Evolutionary conservation across 2,888 invertebrate species (phyloP), one percentile per base, ranked within the genome.

Genomic region (Drosophila setosimentum): DNA sequence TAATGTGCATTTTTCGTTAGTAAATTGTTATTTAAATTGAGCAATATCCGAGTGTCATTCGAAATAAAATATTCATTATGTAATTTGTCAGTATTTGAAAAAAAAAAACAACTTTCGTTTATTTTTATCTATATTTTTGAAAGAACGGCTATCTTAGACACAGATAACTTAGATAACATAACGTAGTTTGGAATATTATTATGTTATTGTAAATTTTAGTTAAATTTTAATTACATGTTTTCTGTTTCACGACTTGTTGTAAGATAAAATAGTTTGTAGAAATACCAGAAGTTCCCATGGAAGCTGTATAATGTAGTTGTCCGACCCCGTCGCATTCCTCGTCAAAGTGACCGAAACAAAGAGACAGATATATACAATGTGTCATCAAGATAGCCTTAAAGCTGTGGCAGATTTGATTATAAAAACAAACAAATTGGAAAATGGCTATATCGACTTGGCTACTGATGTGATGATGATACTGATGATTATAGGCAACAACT

Each of bases 301-400:
- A 18, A 7, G 35, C 18, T 35, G 2, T 16, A 6, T 35, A 16
- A 35, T 16, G 16, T 35, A 16, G 35, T 35, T 16, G 40, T 21
- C n/a, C n/a, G 11, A 4, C 5, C n/a, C 1, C 1, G 10, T n/a
- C n/a, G n/a, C 3, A 1, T n/a, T 3, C n/a, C 37, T n/a, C n/a
- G 18, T n/a, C 40, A 11, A 11, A 11, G 42, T 42, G 42, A 42
- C 5, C n/a, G 40, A 21, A 11, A 35, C 33, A 40, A 21, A 40
- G n/a, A 4, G 10, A 40, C 10, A 0, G 13, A 33, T 33, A 13
- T 33, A 13, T 13, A 2, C 18, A 37, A 37, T 18, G 37, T n/a
- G 4, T 40, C 10, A n/a, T 10, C 40, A 40, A 40, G 18, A 18
- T 37, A 18, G 37, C 37, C 11, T 11, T 11, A 11, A 21, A 21